Percentiles rank a stretch among this genome's conserved stretches.
These are phyloP conservation scores for Coecobrya sp. DNA, from an alignment of 2,888 invertebrate genomes.

Conservation along the genomic window DNA sequence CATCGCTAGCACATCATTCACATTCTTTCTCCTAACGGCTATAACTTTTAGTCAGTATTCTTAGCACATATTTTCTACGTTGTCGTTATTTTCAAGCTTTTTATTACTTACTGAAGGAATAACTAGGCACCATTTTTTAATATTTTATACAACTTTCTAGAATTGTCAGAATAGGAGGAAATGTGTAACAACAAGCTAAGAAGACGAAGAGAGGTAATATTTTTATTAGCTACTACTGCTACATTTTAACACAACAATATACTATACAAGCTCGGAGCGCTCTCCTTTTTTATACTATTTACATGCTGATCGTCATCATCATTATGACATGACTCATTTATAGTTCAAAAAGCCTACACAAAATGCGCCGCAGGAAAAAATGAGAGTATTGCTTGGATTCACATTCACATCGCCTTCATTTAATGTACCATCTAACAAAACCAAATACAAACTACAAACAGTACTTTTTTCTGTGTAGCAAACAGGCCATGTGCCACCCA, in stretches of 20 bases:
- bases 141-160: background rate
- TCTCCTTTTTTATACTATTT: conserved; percentile 6
- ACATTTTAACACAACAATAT: background rate
- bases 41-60: too few relatives aligned
- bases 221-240: background rate
- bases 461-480: background rate
- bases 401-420: too few relatives aligned
- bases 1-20: too few relatives aligned
- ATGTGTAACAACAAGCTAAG: background rate
- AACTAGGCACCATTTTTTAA: background rate
- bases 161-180: conserved; percentile 5
- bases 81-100: too few relatives aligned
- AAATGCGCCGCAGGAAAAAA: conserved; percentile 25
- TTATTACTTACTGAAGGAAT: too few relatives aligned
- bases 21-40: background rate
- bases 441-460: conserved; percentile 27
- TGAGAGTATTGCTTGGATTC: conserved; percentile 5
- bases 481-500: conserved; percentile 57
- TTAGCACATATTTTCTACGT: too few relatives aligned
- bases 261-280: background rate
- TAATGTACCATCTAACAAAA: background rate
- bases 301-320: background rate
- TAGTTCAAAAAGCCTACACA: conserved; percentile 34
- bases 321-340: conserved; percentile 51
- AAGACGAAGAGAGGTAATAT: background rate